phyloP scores from a whole-genome alignment of 2,113 vertebrate species.

The Megaleporinus macrocephalus region DNA sequence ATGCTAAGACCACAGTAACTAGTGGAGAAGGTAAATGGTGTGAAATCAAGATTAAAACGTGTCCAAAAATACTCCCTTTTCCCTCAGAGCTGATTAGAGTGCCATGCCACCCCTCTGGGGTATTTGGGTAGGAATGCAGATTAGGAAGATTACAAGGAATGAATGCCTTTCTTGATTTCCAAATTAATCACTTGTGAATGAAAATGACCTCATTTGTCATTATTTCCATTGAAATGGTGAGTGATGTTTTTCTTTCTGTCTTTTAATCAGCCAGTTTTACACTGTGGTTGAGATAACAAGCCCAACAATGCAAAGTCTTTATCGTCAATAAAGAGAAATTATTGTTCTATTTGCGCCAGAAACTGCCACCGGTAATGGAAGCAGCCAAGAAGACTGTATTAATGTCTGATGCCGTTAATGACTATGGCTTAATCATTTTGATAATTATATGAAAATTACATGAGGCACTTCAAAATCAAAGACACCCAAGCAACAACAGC shows the following conservation, averaged over 20 bases:
- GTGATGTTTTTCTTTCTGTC: background rate
- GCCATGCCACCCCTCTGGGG: background rate
- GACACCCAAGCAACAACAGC: constrained; percentile 1
- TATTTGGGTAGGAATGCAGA: constrained; percentile 49
- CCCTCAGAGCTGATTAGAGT: constrained; percentile 24
- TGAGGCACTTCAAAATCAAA: constrained; percentile 32
- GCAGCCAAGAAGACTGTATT: constrained; percentile 24
- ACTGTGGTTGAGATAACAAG: constrained; percentile 12
- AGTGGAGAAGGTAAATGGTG: constrained; percentile 34
- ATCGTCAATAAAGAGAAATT: constrained; percentile 41
- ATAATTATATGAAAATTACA: constrained; percentile 45
- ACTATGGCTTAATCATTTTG: constrained; percentile 32
- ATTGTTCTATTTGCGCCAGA: constrained; percentile 8
- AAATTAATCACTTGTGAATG: constrained; percentile 45
- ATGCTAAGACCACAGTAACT: background rate
- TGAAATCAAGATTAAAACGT: constrained; percentile 48
- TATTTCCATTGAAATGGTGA: constrained; percentile 43
- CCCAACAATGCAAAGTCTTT: constrained; percentile 29
- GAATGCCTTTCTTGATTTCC: constrained; percentile 26
- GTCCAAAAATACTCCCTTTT: constrained; percentile 12
- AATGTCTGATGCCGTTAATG: constrained; percentile 41
- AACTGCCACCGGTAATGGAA: constrained; percentile 17
- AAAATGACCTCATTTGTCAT: constrained; percentile 32
- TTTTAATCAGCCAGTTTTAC: constrained; percentile 41
- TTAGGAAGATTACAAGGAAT: constrained; percentile 51